These are phyloP conservation scores for Nasonia longicornis DNA, from an alignment of 1,140 invertebrate genomes.

Conservation along the genomic window DNA sequence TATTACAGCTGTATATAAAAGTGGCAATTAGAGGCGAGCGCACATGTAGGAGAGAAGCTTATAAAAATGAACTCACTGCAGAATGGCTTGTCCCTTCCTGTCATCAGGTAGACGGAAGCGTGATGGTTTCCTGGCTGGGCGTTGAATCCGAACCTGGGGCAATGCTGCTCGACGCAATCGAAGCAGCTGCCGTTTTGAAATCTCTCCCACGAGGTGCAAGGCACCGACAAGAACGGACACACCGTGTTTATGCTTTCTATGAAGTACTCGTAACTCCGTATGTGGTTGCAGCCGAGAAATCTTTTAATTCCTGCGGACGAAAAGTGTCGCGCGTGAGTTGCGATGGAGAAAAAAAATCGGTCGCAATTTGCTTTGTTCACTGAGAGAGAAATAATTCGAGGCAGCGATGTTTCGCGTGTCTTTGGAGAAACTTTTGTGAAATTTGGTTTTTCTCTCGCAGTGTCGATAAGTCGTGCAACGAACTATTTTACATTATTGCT, in stretches of 20 bases:
- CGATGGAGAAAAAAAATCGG: background rate
- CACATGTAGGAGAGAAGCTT: background rate
- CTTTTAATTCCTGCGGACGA: constrained; percentile 74
- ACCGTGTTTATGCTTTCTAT: constrained; percentile 84
- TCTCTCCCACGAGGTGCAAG: constrained; percentile 83
- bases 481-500: too few species aligned
- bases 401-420: too few species aligned
- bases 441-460: too few species aligned
- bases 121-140: constrained; percentile 71
- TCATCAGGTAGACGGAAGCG: constrained; percentile 79
- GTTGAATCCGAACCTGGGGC: constrained; percentile 78
- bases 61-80: constrained; percentile 76
- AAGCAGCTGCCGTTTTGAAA: constrained; percentile 82
- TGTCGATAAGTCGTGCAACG: background rate
- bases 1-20: background rate
- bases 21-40: background rate
- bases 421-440: too few species aligned
- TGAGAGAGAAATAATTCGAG: too few species aligned
- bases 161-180: constrained; percentile 76
- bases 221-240: constrained; percentile 82
- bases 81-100: constrained; percentile 75
- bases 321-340: background rate
- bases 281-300: constrained; percentile 87
- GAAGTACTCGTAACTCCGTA: constrained; percentile 86
- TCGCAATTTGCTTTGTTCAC: background rate